Evolutionary conservation across 2,888 invertebrate species (phyloP), one percentile per base, ranked within the genome.

Genomic region (Melieria picta): DNA sequence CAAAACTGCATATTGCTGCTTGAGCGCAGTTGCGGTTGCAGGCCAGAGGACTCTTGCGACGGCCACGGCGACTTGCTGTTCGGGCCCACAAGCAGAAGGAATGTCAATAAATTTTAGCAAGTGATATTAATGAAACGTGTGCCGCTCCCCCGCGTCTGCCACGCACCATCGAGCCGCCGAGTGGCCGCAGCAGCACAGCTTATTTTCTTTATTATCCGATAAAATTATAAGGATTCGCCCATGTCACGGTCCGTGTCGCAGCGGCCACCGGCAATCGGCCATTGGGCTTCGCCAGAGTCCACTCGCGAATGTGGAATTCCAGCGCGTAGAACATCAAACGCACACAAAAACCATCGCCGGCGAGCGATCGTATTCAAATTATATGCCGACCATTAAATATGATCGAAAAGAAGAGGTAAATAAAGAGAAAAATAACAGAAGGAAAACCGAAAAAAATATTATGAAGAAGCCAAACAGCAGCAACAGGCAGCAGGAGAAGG

Each of bases 91-190:
- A 45, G 65, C 30, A 6, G 65, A 78, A 74, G 80, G 83, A 83
- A 83, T 83, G 83, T 81, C 79, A 81, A 83, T 83, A 83, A 83
- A 83, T 84, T 84, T 79, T 77, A 72, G 75, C 77, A 79, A 78
- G 74, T 76, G 75, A 78, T 76, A 77, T 77, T 72, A 72, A 72
- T 74, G 70, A 70, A 70, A 70, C 64, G 70, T 67, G 65, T 30
- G 30, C 30, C 30, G 30, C 30, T 30, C 42, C 69, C 61, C 66
- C 64, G 47, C 66, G 57, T 64, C 70, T 64, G 43, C 67, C 60
- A n/a, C 13, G 43, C 42, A 48, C 30, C 7, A 10, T 4, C 42
- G 16, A 47, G 69, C 66, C 68, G 60, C 67, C 47, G 62, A 62
- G 55, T 57, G 47, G 70, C 65, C 65, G 46, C 68, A 46, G 7